These are phyloP conservation scores for Epicampocera succincta DNA, from an alignment of 2,888 invertebrate species.

Conservation along the genomic window DNA sequence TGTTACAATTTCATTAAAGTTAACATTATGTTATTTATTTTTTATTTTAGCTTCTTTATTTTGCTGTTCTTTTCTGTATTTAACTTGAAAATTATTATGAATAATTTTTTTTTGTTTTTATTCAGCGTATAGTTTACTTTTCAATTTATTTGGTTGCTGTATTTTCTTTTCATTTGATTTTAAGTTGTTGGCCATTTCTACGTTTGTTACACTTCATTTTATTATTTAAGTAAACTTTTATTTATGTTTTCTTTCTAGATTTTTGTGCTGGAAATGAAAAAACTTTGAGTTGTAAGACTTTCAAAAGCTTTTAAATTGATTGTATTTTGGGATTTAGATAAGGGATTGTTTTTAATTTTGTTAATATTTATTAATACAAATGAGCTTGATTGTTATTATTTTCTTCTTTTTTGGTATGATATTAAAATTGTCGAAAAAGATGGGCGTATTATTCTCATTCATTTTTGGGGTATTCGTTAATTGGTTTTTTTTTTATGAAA, in stretches of 20 bases:
- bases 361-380: slow-evolving; percentile 6
- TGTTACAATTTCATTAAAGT: slow-evolving; percentile 63
- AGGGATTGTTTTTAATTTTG: slow-evolving; percentile 31
- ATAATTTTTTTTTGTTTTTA: slow-evolving; percentile 22
- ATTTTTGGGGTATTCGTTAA: no score
- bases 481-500: no score
- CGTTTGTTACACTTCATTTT: slow-evolving; percentile 35
- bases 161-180: slow-evolving; percentile 26
- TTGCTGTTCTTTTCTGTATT: slow-evolving; percentile 41
- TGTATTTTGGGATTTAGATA: slow-evolving; percentile 36
- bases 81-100: slow-evolving; percentile 41
- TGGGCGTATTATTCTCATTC: no score
- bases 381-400: no score
- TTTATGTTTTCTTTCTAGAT: slow-evolving; percentile 4
- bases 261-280: background rate
- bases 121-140: slow-evolving; percentile 54
- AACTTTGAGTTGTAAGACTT: slow-evolving; percentile 44
- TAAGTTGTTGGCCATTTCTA: slow-evolving; percentile 22
- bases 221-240: slow-evolving; percentile 30
- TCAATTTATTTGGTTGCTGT: slow-evolving; percentile 52
- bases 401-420: background rate
- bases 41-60: slow-evolving; percentile 11
- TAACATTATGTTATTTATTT: slow-evolving; percentile 56
- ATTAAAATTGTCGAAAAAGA: no score
- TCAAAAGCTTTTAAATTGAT: slow-evolving; percentile 62